A percentile compares a stretch with the other conserved stretches of the same genome.
Conservation (phyloP, 2,888 invertebrate genomes). For the Crematogaster levior region DNA sequence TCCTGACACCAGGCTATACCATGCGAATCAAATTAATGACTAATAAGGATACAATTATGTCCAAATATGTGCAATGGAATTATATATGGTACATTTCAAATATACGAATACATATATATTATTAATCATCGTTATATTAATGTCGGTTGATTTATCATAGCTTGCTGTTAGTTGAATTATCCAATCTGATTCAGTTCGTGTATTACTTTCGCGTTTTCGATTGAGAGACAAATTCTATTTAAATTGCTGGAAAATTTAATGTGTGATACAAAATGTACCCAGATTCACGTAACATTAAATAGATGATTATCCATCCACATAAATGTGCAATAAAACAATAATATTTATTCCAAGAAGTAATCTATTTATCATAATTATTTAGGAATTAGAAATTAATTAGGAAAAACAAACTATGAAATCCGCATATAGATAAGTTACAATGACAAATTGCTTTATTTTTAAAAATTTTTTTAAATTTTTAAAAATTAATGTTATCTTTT, state of each 20-base stretch:
- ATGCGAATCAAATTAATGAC: too few species aligned
- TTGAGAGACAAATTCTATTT: neutral
- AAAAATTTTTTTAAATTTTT: too few species aligned
- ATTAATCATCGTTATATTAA: neutral
- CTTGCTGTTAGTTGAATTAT: neutral
- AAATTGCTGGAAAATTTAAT: slow-evolving; percentile 11
- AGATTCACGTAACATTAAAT: neutral
- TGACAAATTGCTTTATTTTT: neutral
- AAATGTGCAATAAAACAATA: neutral
- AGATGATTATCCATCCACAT: neutral
- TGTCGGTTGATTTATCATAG: neutral
- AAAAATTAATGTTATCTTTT: neutral
- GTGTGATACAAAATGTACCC: neutral
- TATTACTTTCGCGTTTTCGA: neutral
- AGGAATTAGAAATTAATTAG: too few species aligned
- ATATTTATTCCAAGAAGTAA: neutral
- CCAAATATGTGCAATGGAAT: neutral
- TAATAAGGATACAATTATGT: too few species aligned
- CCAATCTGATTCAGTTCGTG: neutral
- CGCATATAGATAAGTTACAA: neutral
- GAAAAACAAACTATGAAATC: neutral
- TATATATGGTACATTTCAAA: neutral
- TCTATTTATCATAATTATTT: too few species aligned
- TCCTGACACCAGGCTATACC: too few species aligned
- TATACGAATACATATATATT: neutral